A percentile compares a stretch with the other conserved stretches of the same genome.
Evolutionary conservation across 1,140 invertebrate genomes (phyloP).

Genomic region (Drosophila sp.): DNA sequence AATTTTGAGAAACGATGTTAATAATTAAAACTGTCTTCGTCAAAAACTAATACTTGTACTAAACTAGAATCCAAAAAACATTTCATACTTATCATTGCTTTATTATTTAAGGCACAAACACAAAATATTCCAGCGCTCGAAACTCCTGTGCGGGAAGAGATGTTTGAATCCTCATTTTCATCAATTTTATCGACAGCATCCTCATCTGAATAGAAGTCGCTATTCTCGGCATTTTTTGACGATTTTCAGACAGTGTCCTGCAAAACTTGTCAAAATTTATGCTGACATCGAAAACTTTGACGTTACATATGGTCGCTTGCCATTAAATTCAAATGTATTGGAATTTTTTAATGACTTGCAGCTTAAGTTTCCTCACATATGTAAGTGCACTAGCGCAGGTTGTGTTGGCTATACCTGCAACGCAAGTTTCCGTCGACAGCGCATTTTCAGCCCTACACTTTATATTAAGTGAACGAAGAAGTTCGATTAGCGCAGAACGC

Average conservation of each 20-base stretch:
- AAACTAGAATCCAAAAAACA: slow-evolving; percentile 20
- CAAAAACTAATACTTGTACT: slow-evolving; percentile 21
- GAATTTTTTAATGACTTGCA: slow-evolving; percentile 21
- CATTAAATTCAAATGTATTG: slow-evolving; percentile 24
- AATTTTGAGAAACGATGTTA: slow-evolving; percentile 22
- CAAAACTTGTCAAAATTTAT: slow-evolving; percentile 21
- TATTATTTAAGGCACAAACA: slow-evolving; percentile 23
- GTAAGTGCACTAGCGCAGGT: slow-evolving; percentile 24
- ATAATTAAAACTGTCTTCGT: slow-evolving; percentile 18
- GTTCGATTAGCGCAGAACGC: slow-evolving; percentile 22
- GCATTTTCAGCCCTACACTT: slow-evolving; percentile 19
- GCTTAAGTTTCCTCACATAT: slow-evolving; percentile 17
- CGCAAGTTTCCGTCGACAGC: slow-evolving; percentile 1
- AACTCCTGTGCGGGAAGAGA: slow-evolving; percentile 6
- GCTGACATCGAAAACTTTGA: slow-evolving; percentile 24
- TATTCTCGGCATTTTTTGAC: slow-evolving; percentile 27
- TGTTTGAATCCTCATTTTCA: slow-evolving; percentile 13
- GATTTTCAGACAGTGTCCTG: slow-evolving; percentile 23
- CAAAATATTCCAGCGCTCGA: slow-evolving; percentile 6
- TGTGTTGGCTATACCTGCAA: slow-evolving; percentile 22
- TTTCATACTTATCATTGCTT: slow-evolving; percentile 14
- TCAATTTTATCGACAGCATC: not conserved
- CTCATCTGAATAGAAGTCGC: slow-evolving; percentile 8
- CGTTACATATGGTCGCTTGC: slow-evolving; percentile 16
- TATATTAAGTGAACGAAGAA: slow-evolving; percentile 27